Conservation (phyloP, 1,140 invertebrate species). For the Aphis gossypii region DNA sequence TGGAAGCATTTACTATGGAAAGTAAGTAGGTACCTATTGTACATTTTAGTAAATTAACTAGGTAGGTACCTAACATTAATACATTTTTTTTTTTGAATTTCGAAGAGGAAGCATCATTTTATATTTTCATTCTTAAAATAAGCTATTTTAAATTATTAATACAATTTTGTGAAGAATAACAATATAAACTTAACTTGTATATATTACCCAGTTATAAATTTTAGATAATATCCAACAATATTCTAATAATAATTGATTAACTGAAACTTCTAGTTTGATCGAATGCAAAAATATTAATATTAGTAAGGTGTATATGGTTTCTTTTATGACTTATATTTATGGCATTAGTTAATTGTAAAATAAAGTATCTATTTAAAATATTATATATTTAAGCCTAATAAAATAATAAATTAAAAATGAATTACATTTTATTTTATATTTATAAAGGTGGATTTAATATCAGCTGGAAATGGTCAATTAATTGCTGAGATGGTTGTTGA, state of each 20-base stretch:
- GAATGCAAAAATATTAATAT: constrained; percentile 18
- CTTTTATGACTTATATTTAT: not conserved
- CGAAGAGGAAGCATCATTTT: too few species aligned
- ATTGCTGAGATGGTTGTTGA: constrained; percentile 79
- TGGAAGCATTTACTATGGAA: not conserved
- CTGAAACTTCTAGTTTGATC: not conserved
- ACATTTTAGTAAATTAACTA: not conserved
- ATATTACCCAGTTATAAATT: not conserved
- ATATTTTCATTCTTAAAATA: not conserved
- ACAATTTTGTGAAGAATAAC: not conserved
- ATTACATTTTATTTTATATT: constrained; percentile 60
- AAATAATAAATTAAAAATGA: too few species aligned
- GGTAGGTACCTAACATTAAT: not conserved
- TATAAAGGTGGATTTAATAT: constrained; percentile 73
- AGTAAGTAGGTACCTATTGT: not conserved
- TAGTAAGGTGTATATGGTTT: not conserved
- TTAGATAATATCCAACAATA: not conserved
- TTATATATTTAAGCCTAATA: not conserved
- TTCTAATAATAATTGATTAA: not conserved
- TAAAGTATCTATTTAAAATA: not conserved
- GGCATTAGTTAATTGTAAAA: not conserved
- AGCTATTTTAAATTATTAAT: not conserved
- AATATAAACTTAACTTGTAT: not conserved
- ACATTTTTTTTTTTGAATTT: not conserved
- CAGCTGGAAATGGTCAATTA: constrained; percentile 73